Evolutionary conservation across 2,113 vertebrate species (phyloP).

Genomic region (Petromus typicus): DNA sequence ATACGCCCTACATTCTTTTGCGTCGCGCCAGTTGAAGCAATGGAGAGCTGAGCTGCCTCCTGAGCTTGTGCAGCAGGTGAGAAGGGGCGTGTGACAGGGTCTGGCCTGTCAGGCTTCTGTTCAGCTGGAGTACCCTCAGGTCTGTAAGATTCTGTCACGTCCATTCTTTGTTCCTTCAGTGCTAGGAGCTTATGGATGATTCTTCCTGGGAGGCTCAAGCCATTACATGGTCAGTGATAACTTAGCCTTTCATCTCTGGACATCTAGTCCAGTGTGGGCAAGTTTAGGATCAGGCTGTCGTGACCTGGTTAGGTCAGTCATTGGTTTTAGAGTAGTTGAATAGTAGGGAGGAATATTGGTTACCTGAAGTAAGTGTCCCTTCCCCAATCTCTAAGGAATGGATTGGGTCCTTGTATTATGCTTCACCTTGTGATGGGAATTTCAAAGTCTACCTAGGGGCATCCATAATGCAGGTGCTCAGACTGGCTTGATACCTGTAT

Average conservation of each 20-base stretch:
- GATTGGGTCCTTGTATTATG: not conserved
- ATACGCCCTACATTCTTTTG: slow-evolving; percentile 93
- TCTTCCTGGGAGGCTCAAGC: not conserved
- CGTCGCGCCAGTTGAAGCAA: slow-evolving; percentile 97
- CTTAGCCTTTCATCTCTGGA: not conserved
- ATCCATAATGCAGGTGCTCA: not conserved
- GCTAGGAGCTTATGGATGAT: not conserved
- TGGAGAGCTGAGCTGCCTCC: slow-evolving; percentile 92
- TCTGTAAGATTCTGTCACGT: not conserved
- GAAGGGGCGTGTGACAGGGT: not conserved
- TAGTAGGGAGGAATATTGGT: not conserved
- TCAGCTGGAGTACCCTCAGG: not conserved
- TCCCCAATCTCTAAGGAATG: not conserved
- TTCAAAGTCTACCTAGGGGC: not conserved
- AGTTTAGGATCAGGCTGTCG: not conserved
- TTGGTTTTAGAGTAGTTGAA: not conserved
- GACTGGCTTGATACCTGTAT: not conserved
- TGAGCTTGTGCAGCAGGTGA: slow-evolving; percentile 95
- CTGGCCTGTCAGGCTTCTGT: not conserved
- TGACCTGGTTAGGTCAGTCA: not conserved
- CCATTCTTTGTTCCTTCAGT: not conserved
- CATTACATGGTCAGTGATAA: not conserved
- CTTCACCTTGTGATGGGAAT: not conserved
- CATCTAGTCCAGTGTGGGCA: not conserved
- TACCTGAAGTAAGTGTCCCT: not conserved